Base-by-base conservation (phyloP, 2,113 vertebrate genomes). In the Laticauda colubrina region DNA sequence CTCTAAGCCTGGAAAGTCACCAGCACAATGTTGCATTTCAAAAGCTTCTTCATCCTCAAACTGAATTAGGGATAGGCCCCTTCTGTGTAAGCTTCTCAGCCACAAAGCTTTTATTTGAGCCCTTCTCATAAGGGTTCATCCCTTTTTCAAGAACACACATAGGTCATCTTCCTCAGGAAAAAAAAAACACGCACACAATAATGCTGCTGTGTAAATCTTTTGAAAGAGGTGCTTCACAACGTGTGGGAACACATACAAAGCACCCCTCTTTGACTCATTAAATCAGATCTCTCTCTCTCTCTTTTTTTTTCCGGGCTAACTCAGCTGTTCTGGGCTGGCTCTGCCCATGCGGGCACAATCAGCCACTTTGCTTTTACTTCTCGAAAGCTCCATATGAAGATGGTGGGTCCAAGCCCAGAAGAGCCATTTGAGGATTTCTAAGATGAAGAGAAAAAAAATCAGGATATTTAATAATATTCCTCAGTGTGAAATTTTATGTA, bases 1-100 rank as follows among this genome's bases (percentile, higher is more conserved):
- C 81, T 55, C 34, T 61, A 69, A 90, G 89, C 56, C 89, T 90
- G 56, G 81, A 93, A 87, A 54, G 45, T 24, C 26, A 87, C 3
- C 21, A 85, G 8, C 88, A 93, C 39, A 85, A 89, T 43, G 14
- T 54, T 45, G 26, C 3, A 34, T n/a, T 93, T 87, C 92, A 90
- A 90, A 64, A 90, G 57, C 57, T 54, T 54, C 81, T 95, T 26
- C 5, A 81, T 93, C 93, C 57, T 53, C 91, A 88, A 54, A 88
- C 45, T 69, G 57, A 92, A 51, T 69, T 39, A 39, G 14, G 29
- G 56, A 85, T 57, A 64, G 54, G 87, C 29, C 39, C 29, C 55
- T 87, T 81, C 75, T 81, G 75, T 51, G n/a, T 51, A 87, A n/a
- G 23, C 75, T 21, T 48, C 43, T 87, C 85, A 86, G 43, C 23